phyloP scores from a whole-genome alignment of 2,113 vertebrate species.

The Rattus rattus region DNA sequence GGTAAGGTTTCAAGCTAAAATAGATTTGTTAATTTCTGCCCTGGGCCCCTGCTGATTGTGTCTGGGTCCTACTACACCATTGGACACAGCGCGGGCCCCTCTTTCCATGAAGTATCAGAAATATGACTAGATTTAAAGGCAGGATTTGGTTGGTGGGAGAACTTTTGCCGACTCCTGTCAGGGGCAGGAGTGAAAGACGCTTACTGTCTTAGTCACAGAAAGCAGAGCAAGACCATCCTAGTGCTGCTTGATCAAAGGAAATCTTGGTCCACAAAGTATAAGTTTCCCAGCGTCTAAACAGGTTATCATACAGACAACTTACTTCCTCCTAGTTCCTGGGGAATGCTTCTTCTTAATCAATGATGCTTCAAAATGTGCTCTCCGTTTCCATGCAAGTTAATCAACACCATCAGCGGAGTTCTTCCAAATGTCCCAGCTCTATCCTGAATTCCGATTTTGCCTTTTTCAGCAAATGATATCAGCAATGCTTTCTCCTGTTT shows the following conservation, averaged over 20 bases:
- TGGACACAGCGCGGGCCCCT: conserved; percentile 28
- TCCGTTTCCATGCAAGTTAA: not conserved
- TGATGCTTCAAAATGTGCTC: not conserved
- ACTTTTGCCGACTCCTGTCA: conserved; percentile 24
- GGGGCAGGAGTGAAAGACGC: not conserved
- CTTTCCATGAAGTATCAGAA: conserved; percentile 61
- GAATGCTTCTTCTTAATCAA: conserved; percentile 8
- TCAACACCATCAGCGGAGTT: conserved; percentile 45
- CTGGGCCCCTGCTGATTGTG: not conserved
- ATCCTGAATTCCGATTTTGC: conserved; percentile 62
- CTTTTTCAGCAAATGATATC: not conserved
- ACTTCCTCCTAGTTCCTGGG: not conserved
- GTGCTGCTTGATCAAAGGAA: not conserved
- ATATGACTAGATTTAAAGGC: conserved; percentile 76
- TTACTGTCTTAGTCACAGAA: conserved; percentile 36
- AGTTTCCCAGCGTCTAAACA: conserved; percentile 70
- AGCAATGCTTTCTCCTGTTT: conserved; percentile 54
- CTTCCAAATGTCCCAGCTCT: conserved; percentile 71
- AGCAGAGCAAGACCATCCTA: conserved; percentile 8
- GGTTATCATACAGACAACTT: conserved; percentile 47
- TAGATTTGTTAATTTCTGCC: conserved; percentile 56
- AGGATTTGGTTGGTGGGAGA: conserved; percentile 62
- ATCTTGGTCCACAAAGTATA: conserved; percentile 71
- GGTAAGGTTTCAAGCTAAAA: conserved; percentile 48
- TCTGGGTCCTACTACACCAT: not conserved